Conservation (phyloP, 2,113 vertebrate species). For the Tiliqua scincoides region DNA sequence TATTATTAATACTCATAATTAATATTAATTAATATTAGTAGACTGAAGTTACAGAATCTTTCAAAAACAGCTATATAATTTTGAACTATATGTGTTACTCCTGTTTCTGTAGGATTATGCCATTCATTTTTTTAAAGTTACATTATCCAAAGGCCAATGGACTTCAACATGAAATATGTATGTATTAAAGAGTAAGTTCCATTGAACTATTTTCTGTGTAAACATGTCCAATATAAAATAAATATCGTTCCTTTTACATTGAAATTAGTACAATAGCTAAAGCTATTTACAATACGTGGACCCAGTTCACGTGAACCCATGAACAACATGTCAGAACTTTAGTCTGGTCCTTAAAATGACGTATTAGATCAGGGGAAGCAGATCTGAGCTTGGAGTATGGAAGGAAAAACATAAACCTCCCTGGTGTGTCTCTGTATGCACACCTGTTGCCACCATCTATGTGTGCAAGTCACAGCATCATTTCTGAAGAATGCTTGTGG, state of each 20-base stretch:
- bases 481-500: neutral
- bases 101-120: no score
- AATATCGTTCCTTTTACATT: neutral
- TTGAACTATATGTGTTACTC: no score
- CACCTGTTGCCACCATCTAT: neutral
- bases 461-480: neutral
- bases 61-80: no score
- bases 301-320: neutral
- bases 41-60: no score
- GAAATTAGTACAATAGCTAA: neutral
- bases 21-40: no score
- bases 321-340: neutral
- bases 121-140: no score
- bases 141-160: neutral
- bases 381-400: neutral
- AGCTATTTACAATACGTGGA: neutral
- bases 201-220: neutral
- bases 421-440: neutral
- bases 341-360: neutral
- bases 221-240: neutral
- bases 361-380: neutral
- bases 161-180: neutral
- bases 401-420: neutral
- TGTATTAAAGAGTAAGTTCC: neutral
- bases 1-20: no score